Evolutionary conservation across 2,113 vertebrate species (phyloP), one percentile per base, ranked within the genome.

Genomic region (Callorhinus ursinus): DNA sequence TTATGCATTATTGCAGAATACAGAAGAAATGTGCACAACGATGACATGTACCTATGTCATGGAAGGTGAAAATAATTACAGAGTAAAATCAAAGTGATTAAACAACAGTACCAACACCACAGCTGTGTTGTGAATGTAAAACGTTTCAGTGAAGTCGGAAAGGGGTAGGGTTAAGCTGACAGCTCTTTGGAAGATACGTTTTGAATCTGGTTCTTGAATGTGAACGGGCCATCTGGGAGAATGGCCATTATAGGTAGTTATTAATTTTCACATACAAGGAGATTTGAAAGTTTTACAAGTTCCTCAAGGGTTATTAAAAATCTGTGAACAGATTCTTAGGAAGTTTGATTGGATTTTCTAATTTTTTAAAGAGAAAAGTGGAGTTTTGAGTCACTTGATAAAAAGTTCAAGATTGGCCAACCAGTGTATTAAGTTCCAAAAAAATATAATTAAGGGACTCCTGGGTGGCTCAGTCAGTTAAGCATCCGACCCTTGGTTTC

Each of bases 1-100:
- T 49, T 86, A 39, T 14, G 1, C n/a, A 9, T 93, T 94, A 53
- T 21, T 71, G 4, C 14, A 36, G 36, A 36, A 26, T 42, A 10
- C 33, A 79, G 72, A 85, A 92, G 31, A 95, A 91, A 69, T 55
- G 81, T n/a, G 28, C 46, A 63, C 7, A 26, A 4, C 46, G 51
- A 24, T 59, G 63, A 59, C 26, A n/a, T 81, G 18, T 33, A 31
- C 18, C 5, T 90, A n/a, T 77, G 81, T 91, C 51, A 51, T 2
- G 88, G 63, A 94, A 91, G 53, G 59, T 83, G 67, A 79, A 86
- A 92, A 82, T 95, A 88, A 91, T 63, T 93, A 10, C 16, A 74
- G 36, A 91, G 93, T 49, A 42, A 94, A 85, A 59, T 82, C 5
- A 36, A 72, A 95, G 83, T 71, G 26, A n/a, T n/a, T 31, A 63